Percentiles rank a stretch among this genome's conserved stretches.
Conservation (phyloP, 2,797 vertebrate genomes). For the Arctocebus calabarensis region DNA sequence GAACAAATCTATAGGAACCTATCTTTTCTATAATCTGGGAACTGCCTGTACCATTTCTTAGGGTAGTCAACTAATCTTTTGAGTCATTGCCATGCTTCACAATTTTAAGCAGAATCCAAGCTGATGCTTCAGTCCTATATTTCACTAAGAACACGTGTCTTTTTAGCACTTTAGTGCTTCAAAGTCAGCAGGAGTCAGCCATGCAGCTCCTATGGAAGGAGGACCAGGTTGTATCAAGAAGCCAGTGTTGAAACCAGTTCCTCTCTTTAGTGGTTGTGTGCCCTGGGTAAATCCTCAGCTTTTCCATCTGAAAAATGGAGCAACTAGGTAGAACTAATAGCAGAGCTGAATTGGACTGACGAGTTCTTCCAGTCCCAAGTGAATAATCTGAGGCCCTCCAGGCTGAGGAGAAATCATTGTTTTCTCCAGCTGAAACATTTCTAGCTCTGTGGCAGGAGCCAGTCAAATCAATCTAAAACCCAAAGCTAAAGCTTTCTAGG, state of each 20-base stretch:
- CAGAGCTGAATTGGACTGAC: background rate
- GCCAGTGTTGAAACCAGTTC: background rate
- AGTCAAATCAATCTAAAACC: background rate
- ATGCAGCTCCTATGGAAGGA: background rate
- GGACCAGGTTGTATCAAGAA: background rate
- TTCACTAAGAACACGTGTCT: background rate
- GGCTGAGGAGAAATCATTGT: background rate
- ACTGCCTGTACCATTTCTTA: background rate
- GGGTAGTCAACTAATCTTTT: background rate
- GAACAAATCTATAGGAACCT: too few species aligned
- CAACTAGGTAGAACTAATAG: background rate
- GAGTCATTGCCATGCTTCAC: background rate
- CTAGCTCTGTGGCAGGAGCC: background rate
- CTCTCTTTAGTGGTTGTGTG: background rate
- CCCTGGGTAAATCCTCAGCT: background rate
- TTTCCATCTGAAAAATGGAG: background rate
- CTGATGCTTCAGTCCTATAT: background rate
- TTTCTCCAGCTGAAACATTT: background rate
- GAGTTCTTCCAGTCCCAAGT: background rate
- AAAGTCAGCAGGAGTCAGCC: background rate
- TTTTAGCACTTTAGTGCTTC: background rate
- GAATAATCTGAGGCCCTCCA: background rate
- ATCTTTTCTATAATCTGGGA: too few species aligned
- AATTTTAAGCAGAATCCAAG: background rate
- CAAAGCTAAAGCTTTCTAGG: background rate